phyloP scores from a whole-genome alignment of 2,888 invertebrate species.

The Deilephila porcellus region DNA sequence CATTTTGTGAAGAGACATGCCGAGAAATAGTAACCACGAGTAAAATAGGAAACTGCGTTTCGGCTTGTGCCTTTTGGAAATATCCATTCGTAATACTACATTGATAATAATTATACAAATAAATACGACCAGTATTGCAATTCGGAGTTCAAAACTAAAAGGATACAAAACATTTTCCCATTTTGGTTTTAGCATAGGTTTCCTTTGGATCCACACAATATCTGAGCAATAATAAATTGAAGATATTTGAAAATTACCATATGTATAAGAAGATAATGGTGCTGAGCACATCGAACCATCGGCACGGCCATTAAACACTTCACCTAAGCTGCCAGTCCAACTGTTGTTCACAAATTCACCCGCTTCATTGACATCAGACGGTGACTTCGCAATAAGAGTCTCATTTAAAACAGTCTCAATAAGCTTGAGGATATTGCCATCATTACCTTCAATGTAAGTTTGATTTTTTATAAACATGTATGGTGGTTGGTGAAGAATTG shows the following conservation, averaged over 20 bases:
- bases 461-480: conserved; percentile 60
- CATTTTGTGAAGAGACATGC: conserved; percentile 53
- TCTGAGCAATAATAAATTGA: conserved; percentile 62
- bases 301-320: conserved; percentile 55
- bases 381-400: conserved; percentile 52
- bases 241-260: conserved; percentile 67
- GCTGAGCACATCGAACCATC: conserved; percentile 59
- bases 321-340: conserved; percentile 70
- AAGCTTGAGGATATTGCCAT: conserved; percentile 59
- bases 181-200: conserved; percentile 52
- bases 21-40: conserved; percentile 63
- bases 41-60: conserved; percentile 61
- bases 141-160: conserved; percentile 49
- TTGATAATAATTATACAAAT: conserved; percentile 53
- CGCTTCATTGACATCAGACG: conserved; percentile 47
- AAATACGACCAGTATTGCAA: conserved; percentile 54
- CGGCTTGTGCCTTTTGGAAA: conserved; percentile 48
- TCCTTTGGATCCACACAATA: conserved; percentile 61
- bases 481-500: conserved; percentile 64
- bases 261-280: conserved; percentile 55
- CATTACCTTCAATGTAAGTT: conserved; percentile 54
- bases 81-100: conserved; percentile 46
- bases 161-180: conserved; percentile 67
- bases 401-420: conserved; percentile 59
- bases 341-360: conserved; percentile 56